Base-by-base conservation (phyloP, 2,797 vertebrate genomes). In the Gymnothorax reevesii region DNA sequence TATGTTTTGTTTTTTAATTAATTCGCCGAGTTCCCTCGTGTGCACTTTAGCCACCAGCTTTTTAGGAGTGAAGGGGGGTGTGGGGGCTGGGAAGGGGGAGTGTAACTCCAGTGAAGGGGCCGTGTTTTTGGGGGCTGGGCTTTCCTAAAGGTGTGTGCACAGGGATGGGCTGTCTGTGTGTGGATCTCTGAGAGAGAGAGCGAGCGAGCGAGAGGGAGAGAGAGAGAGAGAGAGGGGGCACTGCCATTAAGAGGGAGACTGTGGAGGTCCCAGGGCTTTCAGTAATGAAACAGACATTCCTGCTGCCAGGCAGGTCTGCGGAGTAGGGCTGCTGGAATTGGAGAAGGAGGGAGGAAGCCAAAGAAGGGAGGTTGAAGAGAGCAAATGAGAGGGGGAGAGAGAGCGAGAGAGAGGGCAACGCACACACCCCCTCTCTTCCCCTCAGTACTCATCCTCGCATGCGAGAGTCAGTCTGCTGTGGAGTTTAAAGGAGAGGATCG, bases 361-460 rank as follows among this genome's bases (percentile, higher is more conserved):
- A 57, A 83, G 27, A 83, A 13, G 90, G 91, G 91, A 91, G 89
- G 91, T 87, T 88, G 88, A 82, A 90, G 73, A 86, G 89, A 89
- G 88, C 86, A 88, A 88, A 25, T 57, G 85, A 54, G 85, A 92
- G 90, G 80, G 2, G 90, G 91, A 91, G 92, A 92, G 92, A 92
- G 82, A 64, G 91, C 91, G 90, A 92, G 91, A 92, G 91, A 92
- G 90, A 91, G 89, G 73, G 79, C 89, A 57, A 71, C 6, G 91
- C 80, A 83, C 84, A 85, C 90, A 86, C 87, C 83, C 91, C 90
- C 82, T 92, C 79, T 90, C 57, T 86, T 88, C 89, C 87, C 86
- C 89, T 90, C 91, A 91, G 86, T 92, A 92, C 92, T 93, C 93
- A 91, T 95, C 92, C 86, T 89, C 90, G 88, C 89, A 89, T 83